Evolutionary conservation across 2,797 vertebrate species (phyloP), one percentile per base, ranked within the genome.

Genomic region (Limosa lapponica): DNA sequence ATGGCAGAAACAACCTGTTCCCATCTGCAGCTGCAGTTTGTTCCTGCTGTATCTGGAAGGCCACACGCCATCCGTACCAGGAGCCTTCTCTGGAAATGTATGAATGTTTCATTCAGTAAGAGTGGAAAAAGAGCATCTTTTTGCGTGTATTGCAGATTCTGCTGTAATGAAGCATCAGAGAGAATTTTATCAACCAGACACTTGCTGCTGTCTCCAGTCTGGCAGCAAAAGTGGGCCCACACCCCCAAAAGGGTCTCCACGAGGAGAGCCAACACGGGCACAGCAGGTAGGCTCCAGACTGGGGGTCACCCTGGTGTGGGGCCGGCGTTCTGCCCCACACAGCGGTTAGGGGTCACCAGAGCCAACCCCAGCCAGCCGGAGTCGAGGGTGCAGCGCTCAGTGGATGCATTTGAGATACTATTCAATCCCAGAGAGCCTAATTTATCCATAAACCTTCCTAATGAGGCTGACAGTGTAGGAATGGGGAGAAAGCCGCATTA

Each of bases 1-100:
- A 93, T 66, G 59, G 92, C 66, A 95, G 83, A 93, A 93, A 84
- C 90, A 94, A 94, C 95, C 95, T 96, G 92, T 95, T 93, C 93
- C 88, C 81, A 64, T 78, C 93, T 54, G 88, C 94, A 96, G 90
- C 94, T 97, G 96, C 88, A 19, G 70, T 79, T 90, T 62, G 77
- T 41, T 90, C 62, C 81, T 2, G 1, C 70, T 55, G 88, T 28
- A 66, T 58, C 58, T n/a, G 32, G 87, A 51, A 28, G 73, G 90
- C 70, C 83, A n/a, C 2, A 28, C 85, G 49, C 85, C 75, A 58
- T 14, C 28, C 64, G 10, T 41, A 79, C 64, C 65, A 64, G 82
- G 57, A 95, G 18, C 66, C 52, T 79, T 43, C 90, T 41, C 83
- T 66, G 83, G 73, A 65, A 95, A 57, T 16, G 20, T 27, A 3